Percentiles rank a stretch among this genome's conserved stretches.
phyloP scores from a whole-genome alignment of 1,140 invertebrate species.

The Drosophila tristis region DNA sequence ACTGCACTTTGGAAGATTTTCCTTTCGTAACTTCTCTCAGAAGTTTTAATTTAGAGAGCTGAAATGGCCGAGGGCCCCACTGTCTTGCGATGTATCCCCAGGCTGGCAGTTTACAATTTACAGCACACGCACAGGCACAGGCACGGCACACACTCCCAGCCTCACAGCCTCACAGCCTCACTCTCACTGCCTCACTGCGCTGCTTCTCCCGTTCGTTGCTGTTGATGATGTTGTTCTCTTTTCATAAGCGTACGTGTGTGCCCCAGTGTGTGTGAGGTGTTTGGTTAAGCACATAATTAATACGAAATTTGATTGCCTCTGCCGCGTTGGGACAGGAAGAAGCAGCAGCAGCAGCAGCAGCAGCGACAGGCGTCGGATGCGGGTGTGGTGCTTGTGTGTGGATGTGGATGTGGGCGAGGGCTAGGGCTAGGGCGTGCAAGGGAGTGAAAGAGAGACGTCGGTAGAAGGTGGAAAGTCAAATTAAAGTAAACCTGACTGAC shows the following conservation, averaged over 20 bases:
- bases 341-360: constrained; percentile 15
- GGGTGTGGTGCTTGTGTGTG: constrained; percentile 5
- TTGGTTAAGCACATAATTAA: constrained; percentile 82
- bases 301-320: constrained; percentile 80
- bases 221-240: constrained; percentile 38
- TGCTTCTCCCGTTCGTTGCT: background rate
- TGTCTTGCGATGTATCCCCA: constrained; percentile 50
- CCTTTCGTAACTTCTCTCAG: no score
- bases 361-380: constrained; percentile 32
- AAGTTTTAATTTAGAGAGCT: no score
- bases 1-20: no score
- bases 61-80: background rate
- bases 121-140: constrained; percentile 25
- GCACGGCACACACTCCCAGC: no score
- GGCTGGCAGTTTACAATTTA: constrained; percentile 75
- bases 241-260: constrained; percentile 12
- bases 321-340: constrained; percentile 67
- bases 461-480: constrained; percentile 56
- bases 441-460: background rate
- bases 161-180: background rate
- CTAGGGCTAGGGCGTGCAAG: constrained; percentile 5
- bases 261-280: constrained; percentile 55
- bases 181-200: constrained; percentile 3
- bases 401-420: background rate
- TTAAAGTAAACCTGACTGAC: constrained; percentile 72